These are phyloP conservation scores for Edolisoma coerulescens DNA, from an alignment of 2,113 vertebrate species.

Conservation along the genomic window DNA sequence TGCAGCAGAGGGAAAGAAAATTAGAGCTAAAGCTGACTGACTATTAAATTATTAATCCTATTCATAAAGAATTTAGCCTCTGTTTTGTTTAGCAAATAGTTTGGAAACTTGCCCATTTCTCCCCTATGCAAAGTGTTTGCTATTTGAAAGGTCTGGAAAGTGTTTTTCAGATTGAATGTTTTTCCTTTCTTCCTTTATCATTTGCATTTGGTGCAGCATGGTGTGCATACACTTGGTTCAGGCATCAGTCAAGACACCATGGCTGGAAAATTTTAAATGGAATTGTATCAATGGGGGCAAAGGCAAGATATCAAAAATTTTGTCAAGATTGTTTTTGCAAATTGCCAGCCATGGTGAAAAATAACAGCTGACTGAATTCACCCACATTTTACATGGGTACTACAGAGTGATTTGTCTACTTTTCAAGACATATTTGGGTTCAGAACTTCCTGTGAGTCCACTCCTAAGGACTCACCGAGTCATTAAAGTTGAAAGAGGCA, in stretches of 20 bases:
- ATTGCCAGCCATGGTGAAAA: background rate
- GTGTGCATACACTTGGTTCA: background rate
- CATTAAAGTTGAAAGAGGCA: background rate
- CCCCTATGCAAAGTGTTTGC: background rate
- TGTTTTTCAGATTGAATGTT: background rate
- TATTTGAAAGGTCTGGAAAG: background rate
- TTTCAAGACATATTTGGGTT: background rate
- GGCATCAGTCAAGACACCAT: background rate
- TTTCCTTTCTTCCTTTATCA: background rate
- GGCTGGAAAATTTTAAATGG: background rate
- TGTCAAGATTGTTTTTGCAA: background rate
- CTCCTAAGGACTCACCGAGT: background rate
- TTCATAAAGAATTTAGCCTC: constrained; percentile 13
- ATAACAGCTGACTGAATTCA: background rate
- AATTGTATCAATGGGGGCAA: accelerated
- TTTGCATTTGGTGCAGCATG: background rate
- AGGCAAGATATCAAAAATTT: background rate
- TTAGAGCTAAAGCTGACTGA: background rate
- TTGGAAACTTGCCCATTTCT: background rate
- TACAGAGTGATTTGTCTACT: background rate
- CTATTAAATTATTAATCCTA: constrained; percentile 34
- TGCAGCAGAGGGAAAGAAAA: background rate
- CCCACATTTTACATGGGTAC: background rate
- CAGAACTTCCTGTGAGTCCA: background rate
- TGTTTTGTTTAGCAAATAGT: constrained; percentile 8